Conservation (phyloP, 2,797 vertebrate genomes). For the Phoxinus dragarum region DNA sequence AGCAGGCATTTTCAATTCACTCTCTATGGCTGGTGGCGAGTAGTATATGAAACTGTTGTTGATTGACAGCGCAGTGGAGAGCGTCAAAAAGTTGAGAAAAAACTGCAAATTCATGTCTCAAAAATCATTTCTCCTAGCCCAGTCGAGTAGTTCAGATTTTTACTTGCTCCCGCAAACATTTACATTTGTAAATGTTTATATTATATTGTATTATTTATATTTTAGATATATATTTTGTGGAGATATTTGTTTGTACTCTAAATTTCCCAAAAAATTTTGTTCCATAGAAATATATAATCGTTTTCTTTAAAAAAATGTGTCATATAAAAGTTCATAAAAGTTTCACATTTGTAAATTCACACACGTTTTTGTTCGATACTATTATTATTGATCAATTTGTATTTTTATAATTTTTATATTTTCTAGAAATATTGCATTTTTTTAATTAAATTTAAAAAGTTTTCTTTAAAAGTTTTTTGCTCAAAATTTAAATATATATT, state of each 20-base stretch:
- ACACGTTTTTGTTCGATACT: neutral
- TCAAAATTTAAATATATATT: neutral
- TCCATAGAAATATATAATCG: neutral
- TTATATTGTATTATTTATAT: neutral
- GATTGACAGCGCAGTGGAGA: neutral
- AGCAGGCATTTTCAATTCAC: neutral
- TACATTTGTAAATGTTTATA: neutral
- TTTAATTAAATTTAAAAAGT: neutral
- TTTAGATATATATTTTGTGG: neutral
- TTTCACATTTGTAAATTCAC: neutral
- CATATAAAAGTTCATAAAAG: neutral
- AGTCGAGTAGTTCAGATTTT: neutral
- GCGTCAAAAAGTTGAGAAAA: neutral
- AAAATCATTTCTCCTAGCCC: neutral
- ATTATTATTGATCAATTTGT: too few species aligned
- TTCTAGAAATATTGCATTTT: neutral
- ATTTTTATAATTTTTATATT: neutral
- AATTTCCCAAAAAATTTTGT: neutral
- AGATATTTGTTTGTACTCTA: neutral
- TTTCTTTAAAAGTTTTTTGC: neutral
- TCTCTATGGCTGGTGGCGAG: too few species aligned
- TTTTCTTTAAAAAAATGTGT: too few species aligned
- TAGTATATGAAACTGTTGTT: neutral
- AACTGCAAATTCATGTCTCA: neutral
- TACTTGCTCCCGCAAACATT: neutral